Conservation (phyloP, 2,113 vertebrate genomes). For the Tichodroma muraria region DNA sequence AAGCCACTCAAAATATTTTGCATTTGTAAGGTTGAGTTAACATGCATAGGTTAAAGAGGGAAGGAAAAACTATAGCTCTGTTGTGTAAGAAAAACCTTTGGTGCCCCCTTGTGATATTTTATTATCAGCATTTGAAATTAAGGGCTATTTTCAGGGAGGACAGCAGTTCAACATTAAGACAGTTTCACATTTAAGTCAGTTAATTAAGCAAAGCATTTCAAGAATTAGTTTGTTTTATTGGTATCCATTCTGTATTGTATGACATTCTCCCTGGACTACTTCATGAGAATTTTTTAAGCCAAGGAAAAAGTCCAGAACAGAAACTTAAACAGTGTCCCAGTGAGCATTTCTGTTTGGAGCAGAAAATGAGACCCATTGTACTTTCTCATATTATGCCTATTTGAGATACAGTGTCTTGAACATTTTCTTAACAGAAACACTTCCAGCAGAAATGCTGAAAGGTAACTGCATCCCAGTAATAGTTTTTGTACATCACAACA, state of each 20-base stretch:
- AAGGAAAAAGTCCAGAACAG: not conserved
- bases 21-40: not conserved
- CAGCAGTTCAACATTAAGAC: not conserved
- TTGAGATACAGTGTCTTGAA: not conserved
- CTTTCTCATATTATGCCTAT: not conserved
- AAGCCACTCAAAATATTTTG: not conserved
- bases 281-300: not conserved
- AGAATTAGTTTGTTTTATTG: not conserved
- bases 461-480: not conserved
- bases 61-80: not conserved
- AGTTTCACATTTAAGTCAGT: not conserved
- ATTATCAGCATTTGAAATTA: not conserved
- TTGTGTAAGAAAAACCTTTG: conserved; percentile 32
- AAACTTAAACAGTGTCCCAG: not conserved
- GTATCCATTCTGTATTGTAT: not conserved
- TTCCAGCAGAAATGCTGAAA: not conserved
- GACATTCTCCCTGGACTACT: not conserved
- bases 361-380: not conserved
- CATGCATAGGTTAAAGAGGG: not conserved
- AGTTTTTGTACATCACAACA: not conserved
- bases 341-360: not conserved
- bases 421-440: not conserved
- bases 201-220: not conserved
- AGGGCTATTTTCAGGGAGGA: not conserved
- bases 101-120: conserved; percentile 53